These are phyloP conservation scores for Ageneiosus marmoratus DNA, from an alignment of 2,113 vertebrate species.

Conservation along the genomic window DNA sequence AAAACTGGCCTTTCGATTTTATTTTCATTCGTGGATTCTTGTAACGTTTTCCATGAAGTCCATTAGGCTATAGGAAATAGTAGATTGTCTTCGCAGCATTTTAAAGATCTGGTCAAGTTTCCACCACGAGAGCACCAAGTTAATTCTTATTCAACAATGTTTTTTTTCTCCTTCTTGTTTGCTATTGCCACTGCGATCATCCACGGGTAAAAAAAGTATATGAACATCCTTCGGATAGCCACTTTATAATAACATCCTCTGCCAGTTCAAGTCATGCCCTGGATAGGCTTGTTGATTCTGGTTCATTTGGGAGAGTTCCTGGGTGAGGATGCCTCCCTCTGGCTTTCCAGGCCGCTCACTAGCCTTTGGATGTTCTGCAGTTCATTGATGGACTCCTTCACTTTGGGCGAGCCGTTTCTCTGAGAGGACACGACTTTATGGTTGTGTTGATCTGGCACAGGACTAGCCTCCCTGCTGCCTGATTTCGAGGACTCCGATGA, in stretches of 20 bases:
- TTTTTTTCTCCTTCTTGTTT: conserved; percentile 22
- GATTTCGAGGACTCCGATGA: conserved; percentile 84
- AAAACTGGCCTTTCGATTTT: conserved; percentile 16
- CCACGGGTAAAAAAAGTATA: conserved; percentile 54
- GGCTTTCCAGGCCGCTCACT: conserved; percentile 94
- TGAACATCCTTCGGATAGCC: conserved; percentile 83
- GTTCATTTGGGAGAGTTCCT: conserved; percentile 91
- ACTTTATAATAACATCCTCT: conserved; percentile 71
- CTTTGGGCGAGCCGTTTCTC: conserved; percentile 81
- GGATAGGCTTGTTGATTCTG: conserved; percentile 53
- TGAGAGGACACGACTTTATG: conserved; percentile 76
- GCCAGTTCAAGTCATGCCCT: conserved; percentile 63
- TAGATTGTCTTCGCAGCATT: conserved; percentile 57
- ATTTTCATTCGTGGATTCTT: conserved; percentile 25
- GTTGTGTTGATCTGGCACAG: conserved; percentile 82
- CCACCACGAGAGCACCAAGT: conserved; percentile 48
- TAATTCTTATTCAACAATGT: conserved; percentile 56
- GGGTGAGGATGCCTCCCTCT: conserved; percentile 82
- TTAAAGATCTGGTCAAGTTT: conserved; percentile 48
- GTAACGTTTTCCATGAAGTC: conserved; percentile 35
- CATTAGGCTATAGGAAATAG: conserved; percentile 21
- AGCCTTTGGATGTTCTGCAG: conserved; percentile 98
- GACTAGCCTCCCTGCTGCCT: conserved; percentile 85
- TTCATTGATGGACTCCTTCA: conserved; percentile 95
- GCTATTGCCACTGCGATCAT: conserved; percentile 42